These are phyloP conservation scores for Ondatra zibethicus DNA, from an alignment of 2,113 vertebrate species.

Conservation along the genomic window DNA sequence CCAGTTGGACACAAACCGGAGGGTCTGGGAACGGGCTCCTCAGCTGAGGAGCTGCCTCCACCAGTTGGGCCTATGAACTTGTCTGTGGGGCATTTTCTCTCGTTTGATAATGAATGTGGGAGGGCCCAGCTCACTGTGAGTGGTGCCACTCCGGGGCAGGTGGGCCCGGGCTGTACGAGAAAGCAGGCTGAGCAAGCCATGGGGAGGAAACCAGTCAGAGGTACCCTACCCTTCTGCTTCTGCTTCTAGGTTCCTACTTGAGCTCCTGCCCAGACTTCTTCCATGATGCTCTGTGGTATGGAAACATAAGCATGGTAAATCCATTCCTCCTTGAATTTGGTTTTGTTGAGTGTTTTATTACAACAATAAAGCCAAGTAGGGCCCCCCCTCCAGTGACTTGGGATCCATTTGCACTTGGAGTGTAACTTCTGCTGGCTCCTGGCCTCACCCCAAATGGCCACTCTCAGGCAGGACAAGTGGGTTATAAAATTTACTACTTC, in stretches of 20 bases:
- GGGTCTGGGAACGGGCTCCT: not conserved
- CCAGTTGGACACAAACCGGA: not conserved
- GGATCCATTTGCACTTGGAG: not conserved
- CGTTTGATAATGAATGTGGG: not conserved
- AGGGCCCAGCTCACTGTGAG: not conserved
- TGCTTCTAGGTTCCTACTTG: not conserved
- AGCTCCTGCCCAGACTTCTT: not conserved
- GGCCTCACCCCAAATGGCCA: not conserved
- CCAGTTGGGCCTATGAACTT: not conserved
- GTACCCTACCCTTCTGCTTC: not conserved
- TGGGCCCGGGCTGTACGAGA: not conserved
- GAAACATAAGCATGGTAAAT: not conserved
- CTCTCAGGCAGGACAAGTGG: not conserved
- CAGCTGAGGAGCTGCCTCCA: not conserved
- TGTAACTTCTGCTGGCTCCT: not conserved
- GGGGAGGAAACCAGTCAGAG: not conserved
- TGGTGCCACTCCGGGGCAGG: not conserved
- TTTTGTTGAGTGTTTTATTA: not conserved
- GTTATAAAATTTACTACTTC: constrained; percentile 3
- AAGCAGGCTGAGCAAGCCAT: not conserved
- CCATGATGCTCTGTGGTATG: not conserved
- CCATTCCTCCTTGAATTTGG: not conserved
- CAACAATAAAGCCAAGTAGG: not conserved
- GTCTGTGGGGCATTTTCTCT: not conserved
- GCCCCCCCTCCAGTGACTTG: not conserved